A percentile compares a stretch with the other conserved stretches of the same genome.
Evolutionary conservation across 2,797 vertebrate species (phyloP).

Genomic region (Chrysocyon brachyurus): DNA sequence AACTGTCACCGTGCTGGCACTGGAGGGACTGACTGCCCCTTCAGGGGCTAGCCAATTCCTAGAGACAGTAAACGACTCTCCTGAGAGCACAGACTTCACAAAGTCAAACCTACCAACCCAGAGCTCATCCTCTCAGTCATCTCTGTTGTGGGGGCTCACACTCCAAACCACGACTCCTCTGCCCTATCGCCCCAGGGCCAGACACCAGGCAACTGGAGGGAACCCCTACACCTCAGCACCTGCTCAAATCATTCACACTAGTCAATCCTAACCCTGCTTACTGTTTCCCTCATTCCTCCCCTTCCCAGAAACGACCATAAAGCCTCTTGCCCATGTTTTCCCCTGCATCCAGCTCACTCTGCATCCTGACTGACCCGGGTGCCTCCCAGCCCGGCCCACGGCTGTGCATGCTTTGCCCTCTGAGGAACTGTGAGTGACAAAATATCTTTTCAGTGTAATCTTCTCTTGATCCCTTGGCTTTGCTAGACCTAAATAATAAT

Average conservation of each 20-base stretch:
- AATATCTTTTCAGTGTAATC: background rate
- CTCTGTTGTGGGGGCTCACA: background rate
- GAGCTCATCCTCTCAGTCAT: background rate
- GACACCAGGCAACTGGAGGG: background rate
- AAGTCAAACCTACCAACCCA: background rate
- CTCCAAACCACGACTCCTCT: background rate
- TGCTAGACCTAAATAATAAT: background rate
- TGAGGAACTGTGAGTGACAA: background rate
- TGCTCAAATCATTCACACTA: background rate
- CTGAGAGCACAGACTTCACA: background rate
- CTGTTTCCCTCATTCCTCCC: background rate
- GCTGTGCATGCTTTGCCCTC: fast-evolving
- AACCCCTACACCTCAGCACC: background rate
- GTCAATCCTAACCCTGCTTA: background rate
- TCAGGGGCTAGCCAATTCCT: background rate
- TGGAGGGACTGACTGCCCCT: background rate
- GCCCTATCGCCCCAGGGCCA: background rate
- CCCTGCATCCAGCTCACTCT: background rate
- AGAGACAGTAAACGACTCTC: background rate
- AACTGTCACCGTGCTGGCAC: background rate
- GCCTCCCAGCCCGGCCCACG: too few relatives aligned
- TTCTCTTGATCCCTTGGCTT: background rate
- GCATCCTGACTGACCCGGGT: background rate
- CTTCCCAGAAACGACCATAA: background rate
- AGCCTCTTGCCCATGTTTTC: background rate